Conservation (phyloP, 2,888 invertebrate species). For the Heliconius charithonia region DNA sequence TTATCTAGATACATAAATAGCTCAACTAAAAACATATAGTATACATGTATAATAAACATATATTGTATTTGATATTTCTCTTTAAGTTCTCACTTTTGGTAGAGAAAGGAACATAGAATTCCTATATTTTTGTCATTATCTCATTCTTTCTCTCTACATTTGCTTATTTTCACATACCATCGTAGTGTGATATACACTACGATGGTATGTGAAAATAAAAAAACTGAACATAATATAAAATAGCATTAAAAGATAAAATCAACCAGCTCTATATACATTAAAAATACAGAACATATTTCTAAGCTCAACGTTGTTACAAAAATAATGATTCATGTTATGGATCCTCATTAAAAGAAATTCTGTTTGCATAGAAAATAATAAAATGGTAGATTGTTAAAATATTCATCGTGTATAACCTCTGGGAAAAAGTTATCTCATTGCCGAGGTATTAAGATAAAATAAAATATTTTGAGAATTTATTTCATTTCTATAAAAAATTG, state of each 20-base stretch:
- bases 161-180: too few relatives aligned
- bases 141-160: too few relatives aligned
- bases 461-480: neutral
- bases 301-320: conserved; percentile 4
- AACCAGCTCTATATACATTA: neutral
- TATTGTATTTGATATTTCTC: too few relatives aligned
- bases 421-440: neutral
- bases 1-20: too few relatives aligned
- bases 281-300: conserved; percentile 4
- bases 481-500: neutral
- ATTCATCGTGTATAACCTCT: neutral
- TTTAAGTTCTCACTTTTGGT: too few relatives aligned
- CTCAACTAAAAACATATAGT: too few relatives aligned
- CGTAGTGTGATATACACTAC: neutral
- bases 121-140: neutral
- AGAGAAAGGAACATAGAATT: too few relatives aligned
- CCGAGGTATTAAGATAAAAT: neutral
- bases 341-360: conserved; percentile 8
- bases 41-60: too few relatives aligned
- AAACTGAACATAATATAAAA: conserved; percentile 1
- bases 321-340: conserved; percentile 10
- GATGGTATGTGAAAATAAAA: neutral
- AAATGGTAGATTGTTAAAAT: conserved; percentile 7
- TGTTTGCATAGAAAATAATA: conserved; percentile 9
- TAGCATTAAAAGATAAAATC: neutral